A percentile compares a stretch with the other conserved stretches of the same genome.
phyloP scores from a whole-genome alignment of 37 sponge, comb jelly and placozoan genomes.

The Mnemiopsis leidyi region DNA sequence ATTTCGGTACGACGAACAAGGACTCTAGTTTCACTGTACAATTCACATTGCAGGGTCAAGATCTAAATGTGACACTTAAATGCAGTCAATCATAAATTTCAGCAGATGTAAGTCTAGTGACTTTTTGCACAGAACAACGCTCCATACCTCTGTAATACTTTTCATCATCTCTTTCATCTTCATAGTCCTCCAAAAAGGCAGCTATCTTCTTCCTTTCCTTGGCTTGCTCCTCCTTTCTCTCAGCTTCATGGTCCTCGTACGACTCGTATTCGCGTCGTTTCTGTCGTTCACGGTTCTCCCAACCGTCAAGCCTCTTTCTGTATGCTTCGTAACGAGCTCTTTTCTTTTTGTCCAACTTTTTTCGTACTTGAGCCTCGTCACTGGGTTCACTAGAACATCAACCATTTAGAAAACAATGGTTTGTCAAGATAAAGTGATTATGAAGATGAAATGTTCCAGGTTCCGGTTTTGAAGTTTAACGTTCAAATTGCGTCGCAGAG shows the following conservation, averaged over 20 bases:
- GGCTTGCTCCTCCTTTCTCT: conserved; percentile 77
- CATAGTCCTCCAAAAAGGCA: conserved; percentile 83
- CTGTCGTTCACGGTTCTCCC: conserved; percentile 85
- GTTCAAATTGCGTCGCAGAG: too few species aligned
- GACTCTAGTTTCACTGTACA: too few species aligned
- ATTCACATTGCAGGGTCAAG: too few species aligned
- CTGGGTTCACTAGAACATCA: conserved; percentile 31
- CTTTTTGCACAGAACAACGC: too few species aligned
- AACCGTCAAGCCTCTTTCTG: conserved; percentile 70
- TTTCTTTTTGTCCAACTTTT: conserved; percentile 59
- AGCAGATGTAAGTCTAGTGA: too few species aligned
- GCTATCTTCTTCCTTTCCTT: conserved; percentile 64
- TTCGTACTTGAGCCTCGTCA: conserved; percentile 45
- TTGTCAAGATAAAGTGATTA: background rate
- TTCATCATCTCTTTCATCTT: conserved; percentile 93
- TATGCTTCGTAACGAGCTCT: background rate
- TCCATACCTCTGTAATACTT: conserved; percentile 85
- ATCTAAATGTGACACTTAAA: too few species aligned
- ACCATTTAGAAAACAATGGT: background rate
- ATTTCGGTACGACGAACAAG: too few species aligned
- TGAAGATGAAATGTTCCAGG: too few species aligned
- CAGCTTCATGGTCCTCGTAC: conserved; percentile 73
- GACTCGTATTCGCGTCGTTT: conserved; percentile 76
- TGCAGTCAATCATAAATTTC: too few species aligned
- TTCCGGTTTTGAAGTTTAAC: too few species aligned